Evolutionary conservation across 1,140 invertebrate genomes (phyloP), one percentile per base, ranked within the genome.

Genomic region (Meloidogyne exigua): DNA sequence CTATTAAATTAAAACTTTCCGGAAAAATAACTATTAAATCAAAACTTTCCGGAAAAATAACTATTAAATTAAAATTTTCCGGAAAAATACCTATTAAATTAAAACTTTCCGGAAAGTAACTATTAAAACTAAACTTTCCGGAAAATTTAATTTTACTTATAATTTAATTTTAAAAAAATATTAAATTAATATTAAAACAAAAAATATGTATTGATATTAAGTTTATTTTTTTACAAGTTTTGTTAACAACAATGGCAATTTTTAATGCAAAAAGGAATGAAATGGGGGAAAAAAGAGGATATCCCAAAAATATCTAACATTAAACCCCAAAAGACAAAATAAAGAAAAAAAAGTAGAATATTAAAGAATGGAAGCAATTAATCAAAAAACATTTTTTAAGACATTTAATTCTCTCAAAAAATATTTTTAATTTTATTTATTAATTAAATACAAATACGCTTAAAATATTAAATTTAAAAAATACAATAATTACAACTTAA

Each of bases 181-280:
- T 1, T 42, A 49, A 32, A 32, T 3, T 32, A 32, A n/a, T n/a
- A n/a, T n/a, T n/a, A n/a, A n/a, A 32, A 32, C 28, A 32, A 32
- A 32, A 32, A 3, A 32, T 32, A 32, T 32, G 28, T 32, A 32
- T 32, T 32, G 7, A 32, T 32, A 32, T 3, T 3, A 49, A 44
- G 15, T n/a, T n/a, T 18, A 49, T 18, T 18, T 18, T 49, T 18
- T 49, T 4, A 49, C 3, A 10, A n/a, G 49, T 57, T 57, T 57
- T 57, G 18, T 57, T 57, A 57, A n/a, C 49, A 57, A 57, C 49
- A 57, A 57, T 57, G 49, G 49, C 49, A 57, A n/a, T n/a, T 57
- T 57, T n/a, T 39, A 39, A 39, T 39, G 9, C 10, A 39, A 39
- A 39, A 10, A n/a, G n/a, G n/a, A n/a, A n/a, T n/a, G n/a, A n/a